These are phyloP conservation scores for Diplolepis rosae DNA, from an alignment of 2,888 invertebrate species.

Conservation along the genomic window DNA sequence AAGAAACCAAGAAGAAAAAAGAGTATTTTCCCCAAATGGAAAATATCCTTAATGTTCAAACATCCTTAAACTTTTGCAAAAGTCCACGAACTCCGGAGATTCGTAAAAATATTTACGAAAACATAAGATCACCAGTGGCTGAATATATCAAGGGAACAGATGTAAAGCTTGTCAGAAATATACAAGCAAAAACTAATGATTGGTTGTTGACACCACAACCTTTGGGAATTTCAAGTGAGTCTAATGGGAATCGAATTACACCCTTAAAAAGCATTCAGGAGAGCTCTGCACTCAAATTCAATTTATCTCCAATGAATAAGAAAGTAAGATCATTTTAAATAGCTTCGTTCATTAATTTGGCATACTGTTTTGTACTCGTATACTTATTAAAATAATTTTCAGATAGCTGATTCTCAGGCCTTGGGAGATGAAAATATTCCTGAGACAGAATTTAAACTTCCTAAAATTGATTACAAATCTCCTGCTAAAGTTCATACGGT, in stretches of 20 bases:
- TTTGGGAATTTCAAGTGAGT: constrained; percentile 24
- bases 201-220: constrained; percentile 54
- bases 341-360: background rate
- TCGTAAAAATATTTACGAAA: constrained; percentile 53
- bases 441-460: constrained; percentile 47
- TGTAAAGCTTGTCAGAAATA: constrained; percentile 59
- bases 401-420: constrained; percentile 34
- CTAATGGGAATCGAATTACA: background rate
- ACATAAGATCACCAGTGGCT: constrained; percentile 62
- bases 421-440: constrained; percentile 42
- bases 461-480: constrained; percentile 55
- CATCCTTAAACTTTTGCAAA: background rate
- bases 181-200: constrained; percentile 52
- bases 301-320: constrained; percentile 48
- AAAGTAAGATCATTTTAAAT: constrained; percentile 35
- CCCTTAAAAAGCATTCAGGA: background rate
- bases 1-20: constrained; percentile 36
- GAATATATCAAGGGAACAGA: constrained; percentile 64
- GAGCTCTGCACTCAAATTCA: constrained; percentile 47
- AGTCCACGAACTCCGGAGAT: constrained; percentile 45
- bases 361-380: too few species aligned
- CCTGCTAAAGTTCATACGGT: constrained; percentile 55
- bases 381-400: constrained; percentile 19
- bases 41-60: background rate
- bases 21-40: constrained; percentile 48